Evolutionary conservation across 1,140 invertebrate genomes (phyloP), one percentile per base, ranked within the genome.

Genomic region (Lordiphosa collinella): DNA sequence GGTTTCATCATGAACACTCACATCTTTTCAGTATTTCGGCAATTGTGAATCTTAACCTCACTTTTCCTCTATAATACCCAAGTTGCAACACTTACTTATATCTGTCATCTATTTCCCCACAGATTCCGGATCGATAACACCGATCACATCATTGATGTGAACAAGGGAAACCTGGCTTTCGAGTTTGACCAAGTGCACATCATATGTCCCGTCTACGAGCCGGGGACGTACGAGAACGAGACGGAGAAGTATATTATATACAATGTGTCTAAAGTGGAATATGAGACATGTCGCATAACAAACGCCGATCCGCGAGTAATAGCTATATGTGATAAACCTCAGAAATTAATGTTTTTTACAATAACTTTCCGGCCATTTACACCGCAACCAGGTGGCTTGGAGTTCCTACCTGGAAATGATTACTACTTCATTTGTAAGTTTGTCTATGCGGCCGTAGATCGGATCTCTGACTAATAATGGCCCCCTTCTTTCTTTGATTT

Each of bases 71-170:
- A n/a, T n/a, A n/a, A n/a, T n/a, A n/a, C n/a, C n/a, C n/a, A n/a
- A n/a, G n/a, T n/a, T n/a, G n/a, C 3, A 22, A 22, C 18, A 22
- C 18, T 22, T 6, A 22, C 18, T 22, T 22, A 22, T 22, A 22
- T 22, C 18, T 5, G 18, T 5, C 18, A 5, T 22, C 6, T 32
- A n/a, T 35, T 25, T 41, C 22, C 46, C 37, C 40, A 80, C 90
- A 98, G 97, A 93, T 98, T 98, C 91, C 93, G 96, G 89, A 98
- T 98, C 93, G 96, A 98, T 92, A 98, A 98, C 90, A 98, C 96
- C 22, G 97, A 98, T 90, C 96, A 98, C 90, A 97, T 98, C 89
- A 97, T 98, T 89, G 96, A 98, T 90, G 95, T 98, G 61, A 98
- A 98, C 91, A 96, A 96, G 90, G 95, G 96, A 63, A 98, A 97